phyloP scores from a whole-genome alignment of 2,888 invertebrate genomes.

The Cephus nigrinus region DNA sequence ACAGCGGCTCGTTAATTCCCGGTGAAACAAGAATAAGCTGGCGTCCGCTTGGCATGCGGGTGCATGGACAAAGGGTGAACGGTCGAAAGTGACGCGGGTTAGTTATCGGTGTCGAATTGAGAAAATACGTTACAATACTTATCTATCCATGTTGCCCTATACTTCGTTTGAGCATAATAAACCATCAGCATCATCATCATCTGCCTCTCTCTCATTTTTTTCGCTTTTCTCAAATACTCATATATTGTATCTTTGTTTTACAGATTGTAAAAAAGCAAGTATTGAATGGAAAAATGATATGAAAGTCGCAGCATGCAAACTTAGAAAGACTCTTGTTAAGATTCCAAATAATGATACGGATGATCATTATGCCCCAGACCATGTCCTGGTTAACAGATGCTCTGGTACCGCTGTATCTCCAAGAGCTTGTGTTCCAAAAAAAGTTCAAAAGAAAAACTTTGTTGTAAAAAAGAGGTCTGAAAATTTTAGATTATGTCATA shows the following conservation, averaged over 20 bases:
- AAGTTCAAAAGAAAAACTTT: background rate
- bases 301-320: conserved; percentile 22
- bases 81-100: too few species aligned
- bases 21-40: too few species aligned
- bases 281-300: conserved; percentile 9
- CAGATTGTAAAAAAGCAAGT: background rate
- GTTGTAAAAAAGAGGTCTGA: background rate
- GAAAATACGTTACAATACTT: too few species aligned
- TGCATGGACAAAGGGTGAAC: too few species aligned
- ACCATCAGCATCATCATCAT: background rate
- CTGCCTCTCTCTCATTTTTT: background rate
- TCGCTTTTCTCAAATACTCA: background rate
- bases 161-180: too few species aligned
- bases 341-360: conserved; percentile 18
- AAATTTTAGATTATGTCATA: background rate
- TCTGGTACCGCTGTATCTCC: conserved; percentile 25
- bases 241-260: background rate
- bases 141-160: too few species aligned
- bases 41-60: too few species aligned
- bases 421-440: conserved; percentile 22
- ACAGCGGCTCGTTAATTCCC: too few species aligned
- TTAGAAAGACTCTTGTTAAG: conserved; percentile 22
- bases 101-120: too few species aligned
- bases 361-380: conserved; percentile 22
- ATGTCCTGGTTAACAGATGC: conserved; percentile 29